Evolutionary conservation across 2,888 invertebrate genomes (phyloP).

Genomic region (Drymonia ruficornis): DNA sequence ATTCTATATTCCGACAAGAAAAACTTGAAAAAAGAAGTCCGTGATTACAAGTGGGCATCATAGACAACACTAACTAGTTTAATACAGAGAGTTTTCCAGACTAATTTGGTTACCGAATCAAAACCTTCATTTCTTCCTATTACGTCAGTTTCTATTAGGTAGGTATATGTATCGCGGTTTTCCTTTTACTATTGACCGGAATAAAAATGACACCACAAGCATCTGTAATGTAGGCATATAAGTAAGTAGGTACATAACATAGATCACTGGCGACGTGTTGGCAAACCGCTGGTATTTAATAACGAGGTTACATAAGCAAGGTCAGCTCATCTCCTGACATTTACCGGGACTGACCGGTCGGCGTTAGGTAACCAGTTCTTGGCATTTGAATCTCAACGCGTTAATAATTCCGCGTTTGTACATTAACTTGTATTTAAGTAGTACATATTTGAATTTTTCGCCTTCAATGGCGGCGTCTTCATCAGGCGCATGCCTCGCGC

Average conservation of each 20-base stretch:
- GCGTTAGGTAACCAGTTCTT: slow-evolving; percentile 70
- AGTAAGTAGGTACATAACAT: slow-evolving; percentile 27
- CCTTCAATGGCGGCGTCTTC: too few species aligned
- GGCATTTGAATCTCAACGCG: slow-evolving; percentile 45
- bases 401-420: slow-evolving; percentile 22
- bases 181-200: slow-evolving; percentile 1
- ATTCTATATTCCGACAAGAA: too few species aligned
- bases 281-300: slow-evolving; percentile 67
- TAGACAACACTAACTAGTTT: too few species aligned
- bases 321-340: slow-evolving; percentile 77
- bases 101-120: too few species aligned
- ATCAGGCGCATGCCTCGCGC: too few species aligned
- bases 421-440: slow-evolving; percentile 1
- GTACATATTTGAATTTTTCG: too few species aligned
- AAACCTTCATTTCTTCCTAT: too few species aligned
- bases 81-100: too few species aligned
- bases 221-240: slow-evolving; percentile 26
- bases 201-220: slow-evolving; percentile 17
- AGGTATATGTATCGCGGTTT: not conserved
- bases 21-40: too few species aligned
- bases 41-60: too few species aligned
- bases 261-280: slow-evolving; percentile 49
- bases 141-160: too few species aligned
- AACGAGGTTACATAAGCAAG: slow-evolving; percentile 75
- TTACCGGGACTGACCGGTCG: slow-evolving; percentile 72